phyloP scores from a whole-genome alignment of 2,113 vertebrate species.

The Spermophilus dauricus region DNA sequence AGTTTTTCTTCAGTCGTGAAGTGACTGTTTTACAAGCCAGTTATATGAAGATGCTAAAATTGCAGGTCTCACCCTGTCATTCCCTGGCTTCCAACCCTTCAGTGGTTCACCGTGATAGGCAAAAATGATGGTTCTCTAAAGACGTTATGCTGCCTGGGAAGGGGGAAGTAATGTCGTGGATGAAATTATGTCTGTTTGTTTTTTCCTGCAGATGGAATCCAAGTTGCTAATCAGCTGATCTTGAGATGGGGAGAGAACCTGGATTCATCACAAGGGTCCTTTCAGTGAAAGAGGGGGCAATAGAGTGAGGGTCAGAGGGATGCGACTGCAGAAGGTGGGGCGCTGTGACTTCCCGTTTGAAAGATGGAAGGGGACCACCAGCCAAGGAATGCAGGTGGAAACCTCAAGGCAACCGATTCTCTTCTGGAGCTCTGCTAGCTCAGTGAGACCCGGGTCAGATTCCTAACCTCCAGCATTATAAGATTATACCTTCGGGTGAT shows the following conservation, averaged over 20 bases:
- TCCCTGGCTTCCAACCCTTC: not conserved
- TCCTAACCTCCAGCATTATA: not conserved
- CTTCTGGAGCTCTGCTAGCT: not conserved
- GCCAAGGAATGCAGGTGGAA: not conserved
- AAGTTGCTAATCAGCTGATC: not conserved
- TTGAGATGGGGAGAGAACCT: not conserved
- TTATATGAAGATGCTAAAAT: conserved; percentile 25
- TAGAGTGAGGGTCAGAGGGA: not conserved
- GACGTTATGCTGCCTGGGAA: not conserved
- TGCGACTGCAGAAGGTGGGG: not conserved
- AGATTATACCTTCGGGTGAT: not conserved
- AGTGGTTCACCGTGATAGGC: not conserved
- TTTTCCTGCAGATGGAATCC: not conserved
- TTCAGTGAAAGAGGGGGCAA: not conserved
- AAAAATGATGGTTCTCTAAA: not conserved
- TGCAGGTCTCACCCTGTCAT: not conserved
- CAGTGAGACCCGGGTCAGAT: conserved; percentile 12
- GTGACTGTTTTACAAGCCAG: conserved; percentile 27
- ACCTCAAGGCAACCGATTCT: not conserved
- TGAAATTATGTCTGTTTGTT: too few species aligned
- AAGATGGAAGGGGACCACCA: not conserved
- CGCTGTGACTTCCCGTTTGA: not conserved
- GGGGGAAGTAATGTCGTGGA: not conserved
- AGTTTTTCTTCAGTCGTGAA: conserved; percentile 13
- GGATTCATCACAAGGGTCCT: not conserved